Evolutionary conservation across 1,140 invertebrate species (phyloP).

Genomic region (Orussus abietinus): DNA sequence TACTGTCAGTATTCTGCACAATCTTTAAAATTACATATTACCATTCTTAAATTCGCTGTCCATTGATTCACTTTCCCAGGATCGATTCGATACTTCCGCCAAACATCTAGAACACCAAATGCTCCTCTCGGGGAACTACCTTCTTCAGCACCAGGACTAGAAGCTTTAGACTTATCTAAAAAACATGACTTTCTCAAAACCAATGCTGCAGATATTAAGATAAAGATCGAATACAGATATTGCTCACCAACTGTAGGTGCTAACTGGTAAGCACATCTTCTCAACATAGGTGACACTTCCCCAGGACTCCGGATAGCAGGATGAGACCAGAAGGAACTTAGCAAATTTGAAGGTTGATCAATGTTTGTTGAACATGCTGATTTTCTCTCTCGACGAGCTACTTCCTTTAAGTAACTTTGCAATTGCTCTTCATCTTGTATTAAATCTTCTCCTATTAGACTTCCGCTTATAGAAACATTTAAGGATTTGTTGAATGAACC

Average conservation of each 20-base stretch:
- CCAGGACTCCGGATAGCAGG: constrained; percentile 53
- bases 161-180: constrained; percentile 39
- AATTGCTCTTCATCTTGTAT: constrained; percentile 40
- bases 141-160: constrained; percentile 53
- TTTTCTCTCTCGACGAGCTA: constrained; percentile 32
- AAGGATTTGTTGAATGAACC: constrained; percentile 36
- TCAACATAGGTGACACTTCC: constrained; percentile 54
- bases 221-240: background rate
- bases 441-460: constrained; percentile 36
- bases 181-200: constrained; percentile 11
- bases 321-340: constrained; percentile 59
- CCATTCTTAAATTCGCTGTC: constrained; percentile 65
- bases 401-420: constrained; percentile 38
- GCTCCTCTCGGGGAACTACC: constrained; percentile 49
- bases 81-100: constrained; percentile 62
- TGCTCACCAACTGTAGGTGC: constrained; percentile 53
- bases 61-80: constrained; percentile 60
- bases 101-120: constrained; percentile 53
- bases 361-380: constrained; percentile 30
- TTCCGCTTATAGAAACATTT: constrained; percentile 33
- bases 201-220: constrained; percentile 3
- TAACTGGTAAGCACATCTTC: constrained; percentile 56
- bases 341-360: constrained; percentile 44
- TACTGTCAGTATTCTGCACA: constrained; percentile 7
- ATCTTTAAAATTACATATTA: constrained; percentile 29